These are phyloP conservation scores for Nesidiocoris tenuis DNA, from an alignment of 2,888 invertebrate genomes.

Conservation along the genomic window DNA sequence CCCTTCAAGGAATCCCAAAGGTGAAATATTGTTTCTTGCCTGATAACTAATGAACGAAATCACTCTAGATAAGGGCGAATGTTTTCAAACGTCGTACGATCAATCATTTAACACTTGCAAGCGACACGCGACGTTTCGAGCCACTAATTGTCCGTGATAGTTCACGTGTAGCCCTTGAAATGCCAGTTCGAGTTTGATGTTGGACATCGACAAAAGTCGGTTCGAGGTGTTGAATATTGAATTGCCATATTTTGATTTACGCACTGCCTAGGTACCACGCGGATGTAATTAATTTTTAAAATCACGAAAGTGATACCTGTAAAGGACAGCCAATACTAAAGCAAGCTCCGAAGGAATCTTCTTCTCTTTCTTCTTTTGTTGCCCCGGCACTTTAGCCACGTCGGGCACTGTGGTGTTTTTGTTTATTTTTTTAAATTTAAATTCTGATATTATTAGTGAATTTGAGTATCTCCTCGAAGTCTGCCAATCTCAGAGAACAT, in stretches of 20 bases:
- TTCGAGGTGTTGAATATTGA: neutral
- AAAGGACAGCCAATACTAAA: no score
- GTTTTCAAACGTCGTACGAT: neutral
- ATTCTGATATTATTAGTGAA: no score
- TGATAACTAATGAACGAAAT: neutral
- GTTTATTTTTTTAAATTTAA: no score
- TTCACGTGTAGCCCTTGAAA: neutral
- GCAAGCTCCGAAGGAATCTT: no score
- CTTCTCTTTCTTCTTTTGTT: no score
- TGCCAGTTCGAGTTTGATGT: neutral
- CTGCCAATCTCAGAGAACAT: no score
- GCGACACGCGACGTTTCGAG: neutral
- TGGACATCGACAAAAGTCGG: neutral
- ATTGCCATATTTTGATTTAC: neutral
- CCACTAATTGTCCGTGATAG: neutral
- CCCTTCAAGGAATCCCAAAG: neutral
- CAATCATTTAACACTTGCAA: neutral
- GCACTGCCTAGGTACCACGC: no score
- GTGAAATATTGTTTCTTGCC: neutral
- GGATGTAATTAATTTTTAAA: no score
- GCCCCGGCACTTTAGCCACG: no score
- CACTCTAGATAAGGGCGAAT: neutral
- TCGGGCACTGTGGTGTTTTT: no score
- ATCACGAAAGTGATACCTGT: no score
- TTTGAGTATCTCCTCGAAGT: no score